phyloP scores from a whole-genome alignment of 2,113 vertebrate genomes.

The Cathartes aura region DNA sequence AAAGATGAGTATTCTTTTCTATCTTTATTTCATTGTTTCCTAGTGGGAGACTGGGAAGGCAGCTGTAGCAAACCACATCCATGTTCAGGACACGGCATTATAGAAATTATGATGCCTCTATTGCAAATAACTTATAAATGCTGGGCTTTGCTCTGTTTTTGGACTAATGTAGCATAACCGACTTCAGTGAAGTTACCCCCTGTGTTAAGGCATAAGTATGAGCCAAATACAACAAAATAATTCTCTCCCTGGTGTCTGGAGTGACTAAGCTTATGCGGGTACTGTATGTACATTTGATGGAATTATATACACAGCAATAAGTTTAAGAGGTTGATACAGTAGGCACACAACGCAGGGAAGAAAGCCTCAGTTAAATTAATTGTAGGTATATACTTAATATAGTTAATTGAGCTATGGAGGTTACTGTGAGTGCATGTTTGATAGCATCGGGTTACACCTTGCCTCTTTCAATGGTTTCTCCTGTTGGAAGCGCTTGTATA shows the following conservation, averaged over 20 bases:
- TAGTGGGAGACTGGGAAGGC: not conserved
- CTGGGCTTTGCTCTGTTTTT: not conserved
- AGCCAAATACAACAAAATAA: not conserved
- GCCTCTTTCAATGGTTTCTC: not conserved
- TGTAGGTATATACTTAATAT: not conserved
- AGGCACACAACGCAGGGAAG: not conserved
- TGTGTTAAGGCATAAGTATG: not conserved
- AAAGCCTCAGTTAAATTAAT: constrained; percentile 31
- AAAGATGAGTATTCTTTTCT: not conserved
- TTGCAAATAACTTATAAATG: not conserved
- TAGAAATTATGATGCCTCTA: not conserved
- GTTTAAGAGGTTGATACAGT: not conserved
- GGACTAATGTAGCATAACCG: not conserved
- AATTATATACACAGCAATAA: not conserved
- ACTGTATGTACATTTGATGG: not conserved
- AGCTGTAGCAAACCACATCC: not conserved
- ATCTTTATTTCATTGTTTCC: not conserved
- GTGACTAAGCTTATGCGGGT: not conserved
- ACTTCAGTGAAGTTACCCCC: not conserved
- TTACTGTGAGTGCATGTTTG: not conserved
- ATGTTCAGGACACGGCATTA: not conserved
- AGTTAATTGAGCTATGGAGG: not conserved
- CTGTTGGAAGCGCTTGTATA: not conserved
- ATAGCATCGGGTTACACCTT: not conserved
- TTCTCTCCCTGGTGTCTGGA: not conserved